phyloP scores from a whole-genome alignment of 2,888 invertebrate genomes.

The Sycophila texana region DNA sequence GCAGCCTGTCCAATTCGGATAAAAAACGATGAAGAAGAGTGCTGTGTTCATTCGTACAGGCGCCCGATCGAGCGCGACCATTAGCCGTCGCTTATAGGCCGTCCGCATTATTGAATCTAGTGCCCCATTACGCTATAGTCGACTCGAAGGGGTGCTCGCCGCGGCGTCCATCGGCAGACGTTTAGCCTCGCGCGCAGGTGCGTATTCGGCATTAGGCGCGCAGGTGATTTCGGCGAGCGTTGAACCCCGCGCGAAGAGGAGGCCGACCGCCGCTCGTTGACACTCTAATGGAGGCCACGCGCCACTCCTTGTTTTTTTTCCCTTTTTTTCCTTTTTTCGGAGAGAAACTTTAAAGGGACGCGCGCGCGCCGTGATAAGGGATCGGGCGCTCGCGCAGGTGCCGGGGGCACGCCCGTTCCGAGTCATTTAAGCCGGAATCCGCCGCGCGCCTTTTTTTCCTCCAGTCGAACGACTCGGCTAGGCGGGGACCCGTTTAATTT shows the following conservation, averaged over 20 bases:
- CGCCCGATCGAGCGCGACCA: conserved; percentile 34
- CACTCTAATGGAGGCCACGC: conserved; percentile 44
- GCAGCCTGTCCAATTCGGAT: not conserved
- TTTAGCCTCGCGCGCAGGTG: conserved; percentile 27
- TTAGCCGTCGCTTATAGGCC: conserved; percentile 42
- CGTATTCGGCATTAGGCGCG: conserved; percentile 42
- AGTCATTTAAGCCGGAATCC: conserved; percentile 2
- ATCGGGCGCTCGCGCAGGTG: conserved; percentile 1
- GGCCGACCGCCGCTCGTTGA: conserved; percentile 28
- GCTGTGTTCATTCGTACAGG: not conserved
- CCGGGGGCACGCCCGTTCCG: not conserved
- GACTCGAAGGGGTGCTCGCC: not conserved
- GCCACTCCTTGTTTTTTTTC: not conserved
- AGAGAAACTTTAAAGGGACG: conserved; percentile 23
- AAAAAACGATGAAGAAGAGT: not conserved
- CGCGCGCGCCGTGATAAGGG: not conserved
- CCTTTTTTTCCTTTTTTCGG: not conserved
- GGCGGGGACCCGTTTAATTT: not conserved
- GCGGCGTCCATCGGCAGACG: not conserved
- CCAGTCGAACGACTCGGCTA: not conserved
- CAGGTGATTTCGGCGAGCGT: conserved; percentile 50
- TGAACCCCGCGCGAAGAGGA: conserved; percentile 25
- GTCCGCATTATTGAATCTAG: conserved; percentile 31
- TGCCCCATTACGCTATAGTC: not conserved
- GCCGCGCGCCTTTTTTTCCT: not conserved